These are phyloP conservation scores for Leucozona laternaria DNA, from an alignment of 2,888 invertebrate species.

Conservation along the genomic window DNA sequence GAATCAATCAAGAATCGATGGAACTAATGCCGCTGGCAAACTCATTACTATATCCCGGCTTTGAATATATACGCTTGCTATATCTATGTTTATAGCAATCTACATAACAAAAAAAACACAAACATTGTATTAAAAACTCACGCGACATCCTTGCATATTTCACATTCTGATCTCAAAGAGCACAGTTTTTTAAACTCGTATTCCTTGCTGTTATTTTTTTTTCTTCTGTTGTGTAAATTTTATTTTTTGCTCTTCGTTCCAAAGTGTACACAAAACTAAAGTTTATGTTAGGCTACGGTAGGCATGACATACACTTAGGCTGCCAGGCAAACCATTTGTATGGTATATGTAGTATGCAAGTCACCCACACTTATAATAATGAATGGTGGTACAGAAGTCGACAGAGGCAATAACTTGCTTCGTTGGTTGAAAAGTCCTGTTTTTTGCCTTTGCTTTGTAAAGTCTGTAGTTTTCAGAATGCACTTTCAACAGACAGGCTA, in stretches of 20 bases:
- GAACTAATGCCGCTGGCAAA: conserved; percentile 58
- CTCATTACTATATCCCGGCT: conserved; percentile 52
- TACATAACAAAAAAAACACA: conserved; percentile 21
- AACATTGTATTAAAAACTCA: conserved; percentile 46
- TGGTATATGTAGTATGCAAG: conserved; percentile 15
- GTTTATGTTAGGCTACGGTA: conserved; percentile 68
- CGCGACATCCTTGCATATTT: conserved; percentile 71
- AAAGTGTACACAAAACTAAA: conserved; percentile 64
- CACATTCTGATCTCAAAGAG: conserved; percentile 67
- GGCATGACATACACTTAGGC: conserved; percentile 36
- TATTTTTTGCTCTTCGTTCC: conserved; percentile 40
- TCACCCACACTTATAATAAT: conserved; percentile 39
- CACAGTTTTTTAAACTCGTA: conserved; percentile 28
- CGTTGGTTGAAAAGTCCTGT: conserved; percentile 60
- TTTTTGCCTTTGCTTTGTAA: conserved; percentile 21
- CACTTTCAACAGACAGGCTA: conserved; percentile 57
- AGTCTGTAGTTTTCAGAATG: conserved; percentile 57
- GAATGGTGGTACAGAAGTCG: conserved; percentile 51
- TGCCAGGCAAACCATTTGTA: conserved; percentile 10
- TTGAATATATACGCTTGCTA: conserved; percentile 35
- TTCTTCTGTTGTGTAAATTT: conserved; percentile 1
- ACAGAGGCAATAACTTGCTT: conserved; percentile 68
- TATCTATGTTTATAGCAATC: conserved; percentile 24
- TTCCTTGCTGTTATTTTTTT: conserved; percentile 13
- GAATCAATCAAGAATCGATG: conserved; percentile 66